phyloP scores from a whole-genome alignment of 2,888 invertebrate species.

The Tholera decimalis region DNA sequence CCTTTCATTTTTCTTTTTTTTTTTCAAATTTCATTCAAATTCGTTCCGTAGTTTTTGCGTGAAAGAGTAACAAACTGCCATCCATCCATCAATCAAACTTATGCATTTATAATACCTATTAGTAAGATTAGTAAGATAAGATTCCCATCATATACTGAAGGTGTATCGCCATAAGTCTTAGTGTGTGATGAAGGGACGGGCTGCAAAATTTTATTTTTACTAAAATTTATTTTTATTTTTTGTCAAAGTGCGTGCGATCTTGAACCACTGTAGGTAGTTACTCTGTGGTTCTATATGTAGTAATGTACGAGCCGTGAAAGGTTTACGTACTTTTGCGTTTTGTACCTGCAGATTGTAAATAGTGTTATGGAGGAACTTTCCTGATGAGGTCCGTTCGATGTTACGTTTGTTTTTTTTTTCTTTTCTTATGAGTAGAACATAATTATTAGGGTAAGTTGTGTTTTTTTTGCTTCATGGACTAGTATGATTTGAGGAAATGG shows the following conservation, averaged over 20 bases:
- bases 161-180: not conserved
- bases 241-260: not conserved
- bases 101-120: too few relatives aligned
- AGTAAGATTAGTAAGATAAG: too few relatives aligned
- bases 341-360: slow-evolving; percentile 60
- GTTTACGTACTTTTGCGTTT: slow-evolving; percentile 53
- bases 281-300: slow-evolving; percentile 18
- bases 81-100: too few relatives aligned
- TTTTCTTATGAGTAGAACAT: slow-evolving; percentile 52
- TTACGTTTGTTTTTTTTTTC: slow-evolving; percentile 48
- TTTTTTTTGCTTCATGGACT: slow-evolving; percentile 3
- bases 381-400: slow-evolving; percentile 58
- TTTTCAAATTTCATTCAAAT: too few relatives aligned
- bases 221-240: not conserved
- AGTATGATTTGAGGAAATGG: not conserved
- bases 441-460: slow-evolving; percentile 53
- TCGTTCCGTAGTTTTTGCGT: too few relatives aligned
- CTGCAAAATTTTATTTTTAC: not conserved
- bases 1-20: too few relatives aligned
- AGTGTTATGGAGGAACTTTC: slow-evolving; percentile 49
- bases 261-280: slow-evolving; percentile 1
- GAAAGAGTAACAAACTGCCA: too few relatives aligned
- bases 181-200: not conserved
- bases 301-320: slow-evolving; percentile 48
- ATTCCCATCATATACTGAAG: not conserved